phyloP scores from a whole-genome alignment of 2,113 vertebrate genomes.

The Gadus chalcogrammus region DNA sequence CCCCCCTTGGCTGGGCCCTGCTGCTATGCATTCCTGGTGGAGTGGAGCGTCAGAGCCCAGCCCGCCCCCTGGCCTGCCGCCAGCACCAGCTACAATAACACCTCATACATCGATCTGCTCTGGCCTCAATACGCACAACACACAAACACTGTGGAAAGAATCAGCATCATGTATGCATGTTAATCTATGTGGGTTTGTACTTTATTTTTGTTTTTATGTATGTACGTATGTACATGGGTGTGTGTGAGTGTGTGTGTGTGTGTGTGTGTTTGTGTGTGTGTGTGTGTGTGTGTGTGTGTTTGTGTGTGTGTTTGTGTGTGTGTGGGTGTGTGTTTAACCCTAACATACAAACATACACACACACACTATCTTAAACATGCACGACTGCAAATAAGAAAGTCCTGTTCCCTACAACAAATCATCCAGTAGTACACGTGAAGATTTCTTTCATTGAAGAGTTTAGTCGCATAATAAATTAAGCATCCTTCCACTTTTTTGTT shows the following conservation, averaged over 20 bases:
- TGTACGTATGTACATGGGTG: background rate
- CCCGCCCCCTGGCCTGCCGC: slow-evolving; percentile 69
- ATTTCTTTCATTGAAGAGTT: no score
- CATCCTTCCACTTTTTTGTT: no score
- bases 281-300: background rate
- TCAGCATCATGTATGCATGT: background rate
- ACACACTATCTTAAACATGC: no score
- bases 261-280: no score
- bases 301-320: no score
- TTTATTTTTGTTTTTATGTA: background rate
- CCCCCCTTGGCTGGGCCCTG: no score
- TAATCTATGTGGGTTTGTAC: no score
- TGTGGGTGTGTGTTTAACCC: no score
- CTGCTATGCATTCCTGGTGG: slow-evolving; percentile 74
- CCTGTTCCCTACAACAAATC: no score
- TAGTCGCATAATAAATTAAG: no score
- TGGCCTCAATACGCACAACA: slow-evolving; percentile 16
- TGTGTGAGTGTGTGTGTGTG: no score
- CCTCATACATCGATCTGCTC: slow-evolving; percentile 67
- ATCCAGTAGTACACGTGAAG: no score
- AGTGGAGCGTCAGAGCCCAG: slow-evolving; percentile 77
- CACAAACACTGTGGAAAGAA: background rate
- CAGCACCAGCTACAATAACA: slow-evolving; percentile 68
- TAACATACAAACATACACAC: background rate
- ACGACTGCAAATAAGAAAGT: background rate